Evolutionary conservation across 2,113 vertebrate genomes (phyloP), one percentile per base, ranked within the genome.

Genomic region (Bombycilla garrulus): DNA sequence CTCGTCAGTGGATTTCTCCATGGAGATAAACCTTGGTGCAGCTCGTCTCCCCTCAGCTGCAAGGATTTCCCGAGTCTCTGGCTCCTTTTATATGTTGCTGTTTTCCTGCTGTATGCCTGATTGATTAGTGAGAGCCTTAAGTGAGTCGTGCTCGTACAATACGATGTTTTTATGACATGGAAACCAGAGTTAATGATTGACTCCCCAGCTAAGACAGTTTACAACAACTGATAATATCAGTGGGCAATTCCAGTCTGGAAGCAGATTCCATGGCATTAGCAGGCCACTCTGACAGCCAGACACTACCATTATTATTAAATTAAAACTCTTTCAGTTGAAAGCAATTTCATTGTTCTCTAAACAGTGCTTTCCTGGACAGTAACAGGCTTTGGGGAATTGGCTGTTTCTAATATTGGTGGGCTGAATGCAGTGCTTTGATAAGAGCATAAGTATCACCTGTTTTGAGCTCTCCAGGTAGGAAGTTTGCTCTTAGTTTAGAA

Each of bases 101-200:
- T 76, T 72, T 76, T 81, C 76, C 72, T 12, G 31, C 36, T 62
- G 17, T 79, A n/a, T 18, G n/a, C 58, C 48, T 77, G 81, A 78
- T 73, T 66, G 72, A 91, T 86, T 48, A 88, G 54, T 79, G 94
- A 73, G 93, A 62, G 67, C 22, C 67, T 73, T 50, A 51, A 89
- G 80, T 1, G 5, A 79, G 80, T 67, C 19, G 7, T 48, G 76
- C 85, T 61, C 66, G 76, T 81, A 93, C 62, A 50, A 71, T 62
- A 53, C 10, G 6, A 84, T 85, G 84, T 96, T 97, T 92, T 95
- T 92, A 31, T 80, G 88, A 92, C 80, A 48, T 2, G 73, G 31
- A 24, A 81, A 94, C 80, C 50, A 3, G 57, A 56, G 96, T 97
- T 98, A 98, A 98, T 97, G 9, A 97, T 96, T 98, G 97, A 98